Evolutionary conservation across 2,113 vertebrate species (phyloP), one percentile per base, ranked within the genome.

Genomic region (Macquaria australasica): DNA sequence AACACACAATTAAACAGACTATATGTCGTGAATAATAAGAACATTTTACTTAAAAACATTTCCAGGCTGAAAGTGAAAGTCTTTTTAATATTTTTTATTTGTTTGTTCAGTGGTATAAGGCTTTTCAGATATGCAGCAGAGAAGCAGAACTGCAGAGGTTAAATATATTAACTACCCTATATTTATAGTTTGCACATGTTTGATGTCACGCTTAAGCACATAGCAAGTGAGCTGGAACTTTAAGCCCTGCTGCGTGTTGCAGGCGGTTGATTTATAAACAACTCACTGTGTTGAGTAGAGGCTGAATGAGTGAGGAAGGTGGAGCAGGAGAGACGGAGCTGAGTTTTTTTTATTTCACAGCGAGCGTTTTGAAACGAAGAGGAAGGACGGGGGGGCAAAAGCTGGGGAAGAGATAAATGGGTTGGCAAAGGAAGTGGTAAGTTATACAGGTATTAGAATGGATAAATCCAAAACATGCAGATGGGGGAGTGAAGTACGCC

Each of bases 381-480:
- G 9, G 0, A 39, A 21, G 48, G 62, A 14, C 39, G 23, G 67
- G 45, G 67, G 39, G 63, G 51, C 25, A 2, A 80, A 85, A 77
- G 45, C 78, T 20, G 60, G 15, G 63, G 14, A 43, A 28, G 63
- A 80, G 45, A 64, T 86, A 77, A 86, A 79, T 63, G 56, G n/a
- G 79, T 82, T 83, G 41, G 84, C 5, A 28, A 79, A 77, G 60
- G 73, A 77, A 74, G 7, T 34, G 48, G 59, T n/a, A 73, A 88
- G 76, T 84, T 88, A 63, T 60, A 58, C 9, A 72, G 77, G 84
- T 86, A 91, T 93, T 89, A 88, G 85, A 48, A 55, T 1, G 74
- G 82, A 92, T 88, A 14, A 86, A 76, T 82, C 69, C 64, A 77
- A 55, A 84, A 73, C 71, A 48, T 55, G 77, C 41, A 31, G 53